Base-by-base conservation (phyloP, 2,888 invertebrate genomes). In the Drosophila tripunctata region DNA sequence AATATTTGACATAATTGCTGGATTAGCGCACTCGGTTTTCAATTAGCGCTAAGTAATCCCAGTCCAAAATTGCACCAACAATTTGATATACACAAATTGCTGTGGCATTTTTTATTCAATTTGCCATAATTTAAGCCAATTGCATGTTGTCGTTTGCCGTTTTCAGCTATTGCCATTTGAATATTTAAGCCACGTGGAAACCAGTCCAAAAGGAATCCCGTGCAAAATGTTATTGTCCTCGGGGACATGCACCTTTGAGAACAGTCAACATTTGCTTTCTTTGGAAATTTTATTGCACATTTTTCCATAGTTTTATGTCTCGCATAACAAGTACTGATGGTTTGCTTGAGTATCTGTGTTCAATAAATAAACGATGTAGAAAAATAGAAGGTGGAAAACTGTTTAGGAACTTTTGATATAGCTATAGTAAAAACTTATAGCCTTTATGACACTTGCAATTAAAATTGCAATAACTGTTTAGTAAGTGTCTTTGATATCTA, bases 1-100 rank as follows among this genome's bases (percentile, higher is more conserved):
- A 69, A 63, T 64, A 79, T 76, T 74, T 87, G 87, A 74, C 86
- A 74, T 82, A 67, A 87, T 78, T 78, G 63, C 64, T 31, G 66
- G 52, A 69, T 74, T 79, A 86, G 30, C 21, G 36, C 19, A 36
- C 54, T 15, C 50, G 41, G 12, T 67, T 75, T 87, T 87, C 83
- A 87, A 87, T 87, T 87, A 82, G 61, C 62, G 38, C 52, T 71
- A 64, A 73, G 67, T 75, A 67, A 66, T 61, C 40, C 30, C 12
- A 38, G 58, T 10, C 5, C 52, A 69, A 78, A 78, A 78, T 64
- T 63, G 50, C 31, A 66, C n/a, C 35, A 54, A 47, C 57, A 67
- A 77, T 77, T 81, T 54, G 64, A 50, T 36, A 50, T 17, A 38
- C 31, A 4, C 3, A 21, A 45, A 56, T 22, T 58, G 8, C 22